These are phyloP conservation scores for Lucilia cuprina DNA, from an alignment of 1,140 invertebrate species.

Conservation along the genomic window DNA sequence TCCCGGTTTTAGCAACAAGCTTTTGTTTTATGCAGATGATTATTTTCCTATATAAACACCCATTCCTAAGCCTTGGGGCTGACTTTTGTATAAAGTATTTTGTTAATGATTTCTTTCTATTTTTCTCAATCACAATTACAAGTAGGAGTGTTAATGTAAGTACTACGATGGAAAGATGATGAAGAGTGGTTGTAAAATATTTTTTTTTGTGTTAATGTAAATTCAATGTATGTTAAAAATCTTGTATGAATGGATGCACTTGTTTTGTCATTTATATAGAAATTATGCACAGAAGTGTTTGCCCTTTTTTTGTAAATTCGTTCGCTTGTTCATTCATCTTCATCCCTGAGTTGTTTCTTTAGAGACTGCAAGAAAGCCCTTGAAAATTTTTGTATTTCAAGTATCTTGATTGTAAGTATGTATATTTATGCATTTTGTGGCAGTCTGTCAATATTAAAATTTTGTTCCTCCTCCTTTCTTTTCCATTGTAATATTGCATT, in stretches of 20 bases:
- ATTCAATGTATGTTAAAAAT: background rate
- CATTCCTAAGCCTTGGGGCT: no score
- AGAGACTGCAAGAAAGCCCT: background rate
- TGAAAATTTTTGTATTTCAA: background rate
- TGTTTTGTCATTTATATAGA: background rate
- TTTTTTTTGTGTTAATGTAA: background rate
- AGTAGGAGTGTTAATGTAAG: background rate
- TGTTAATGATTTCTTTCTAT: slow-evolving; percentile 10
- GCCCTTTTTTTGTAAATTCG: background rate
- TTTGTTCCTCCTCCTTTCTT: background rate
- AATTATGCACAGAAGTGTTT: slow-evolving; percentile 14
- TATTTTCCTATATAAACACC: no score
- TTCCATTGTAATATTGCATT: background rate
- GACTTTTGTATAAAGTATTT: no score
- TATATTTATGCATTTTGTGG: background rate
- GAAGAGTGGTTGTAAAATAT: background rate
- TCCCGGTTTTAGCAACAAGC: background rate
- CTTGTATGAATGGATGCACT: background rate
- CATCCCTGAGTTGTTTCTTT: background rate
- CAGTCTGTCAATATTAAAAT: background rate
- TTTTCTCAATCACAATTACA: background rate
- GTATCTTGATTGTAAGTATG: background rate
- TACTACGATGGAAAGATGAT: no score
- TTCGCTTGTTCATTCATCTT: background rate
- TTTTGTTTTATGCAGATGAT: background rate